phyloP scores from a whole-genome alignment of 2,797 vertebrate species.

The Coranthus polyacanthus region DNA sequence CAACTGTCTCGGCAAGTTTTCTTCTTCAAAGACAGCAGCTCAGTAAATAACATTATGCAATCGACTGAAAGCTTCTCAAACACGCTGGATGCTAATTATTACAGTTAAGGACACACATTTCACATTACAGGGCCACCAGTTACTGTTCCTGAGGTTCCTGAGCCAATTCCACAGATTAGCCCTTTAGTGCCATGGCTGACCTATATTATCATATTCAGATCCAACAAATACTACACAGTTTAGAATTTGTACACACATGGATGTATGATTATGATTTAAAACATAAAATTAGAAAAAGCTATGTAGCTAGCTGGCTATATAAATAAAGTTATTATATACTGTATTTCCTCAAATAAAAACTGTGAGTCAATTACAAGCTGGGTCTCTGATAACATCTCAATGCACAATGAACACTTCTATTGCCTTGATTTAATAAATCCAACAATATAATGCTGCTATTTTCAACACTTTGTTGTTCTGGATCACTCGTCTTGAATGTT shows the following conservation, averaged over 20 bases:
- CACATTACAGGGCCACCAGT: neutral
- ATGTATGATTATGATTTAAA: too few relatives aligned
- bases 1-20: conserved; percentile 28
- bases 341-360: too few relatives aligned
- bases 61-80: conserved; percentile 27
- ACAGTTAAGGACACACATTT: conserved; percentile 9
- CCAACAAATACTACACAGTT: neutral
- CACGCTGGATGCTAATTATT: conserved; percentile 15
- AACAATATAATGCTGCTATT: too few relatives aligned
- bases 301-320: too few relatives aligned
- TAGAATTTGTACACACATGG: neutral
- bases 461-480: too few relatives aligned
- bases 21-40: conserved; percentile 21
- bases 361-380: too few relatives aligned
- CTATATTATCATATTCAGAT: conserved; percentile 7
- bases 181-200: neutral
- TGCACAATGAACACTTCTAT: too few relatives aligned
- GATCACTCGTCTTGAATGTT: too few relatives aligned
- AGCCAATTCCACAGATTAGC: neutral
- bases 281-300: too few relatives aligned
- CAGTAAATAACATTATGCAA: conserved; percentile 38
- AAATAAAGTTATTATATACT: too few relatives aligned
- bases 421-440: too few relatives aligned
- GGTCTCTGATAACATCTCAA: too few relatives aligned
- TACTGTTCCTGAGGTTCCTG: conserved; percentile 7